phyloP scores from a whole-genome alignment of 2,797 vertebrate genomes.

The Pygocentrus nattereri region DNA sequence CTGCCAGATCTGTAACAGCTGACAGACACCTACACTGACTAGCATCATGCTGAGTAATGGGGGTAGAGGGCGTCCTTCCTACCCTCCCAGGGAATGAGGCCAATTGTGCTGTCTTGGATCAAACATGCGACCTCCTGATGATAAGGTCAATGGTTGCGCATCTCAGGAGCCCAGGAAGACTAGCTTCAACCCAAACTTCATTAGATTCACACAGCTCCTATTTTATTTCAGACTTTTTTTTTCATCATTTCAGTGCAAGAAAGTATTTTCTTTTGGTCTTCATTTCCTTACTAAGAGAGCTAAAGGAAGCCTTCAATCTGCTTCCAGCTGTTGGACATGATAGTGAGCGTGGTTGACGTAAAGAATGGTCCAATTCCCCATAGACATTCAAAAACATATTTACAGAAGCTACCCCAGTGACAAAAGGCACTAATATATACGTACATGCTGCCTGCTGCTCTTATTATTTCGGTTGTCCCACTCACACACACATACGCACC shows the following conservation, averaged over 20 bases:
- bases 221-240: not conserved
- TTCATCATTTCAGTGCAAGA: not conserved
- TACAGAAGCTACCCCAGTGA: not conserved
- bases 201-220: too few species aligned
- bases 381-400: not conserved
- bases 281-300: not conserved
- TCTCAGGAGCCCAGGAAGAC: too few species aligned
- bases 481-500: not conserved
- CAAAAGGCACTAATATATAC: conserved; percentile 15
- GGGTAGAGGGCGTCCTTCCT: too few species aligned
- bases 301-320: not conserved
- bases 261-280: not conserved
- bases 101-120: too few species aligned
- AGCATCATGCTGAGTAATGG: too few species aligned
- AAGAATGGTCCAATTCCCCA: conserved; percentile 10
- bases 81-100: too few species aligned
- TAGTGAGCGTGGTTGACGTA: not conserved
- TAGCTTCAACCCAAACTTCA: too few species aligned
- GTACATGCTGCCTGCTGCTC: conserved; percentile 11
- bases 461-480: conserved; percentile 15
- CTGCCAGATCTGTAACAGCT: too few species aligned
- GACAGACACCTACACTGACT: too few species aligned
- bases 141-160: too few species aligned
- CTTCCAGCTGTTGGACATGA: conserved; percentile 12
- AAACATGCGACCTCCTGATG: too few species aligned